Evolutionary conservation across 2,113 vertebrate species (phyloP), one percentile per base, ranked within the genome.

Genomic region (Ammodramus savannarum): DNA sequence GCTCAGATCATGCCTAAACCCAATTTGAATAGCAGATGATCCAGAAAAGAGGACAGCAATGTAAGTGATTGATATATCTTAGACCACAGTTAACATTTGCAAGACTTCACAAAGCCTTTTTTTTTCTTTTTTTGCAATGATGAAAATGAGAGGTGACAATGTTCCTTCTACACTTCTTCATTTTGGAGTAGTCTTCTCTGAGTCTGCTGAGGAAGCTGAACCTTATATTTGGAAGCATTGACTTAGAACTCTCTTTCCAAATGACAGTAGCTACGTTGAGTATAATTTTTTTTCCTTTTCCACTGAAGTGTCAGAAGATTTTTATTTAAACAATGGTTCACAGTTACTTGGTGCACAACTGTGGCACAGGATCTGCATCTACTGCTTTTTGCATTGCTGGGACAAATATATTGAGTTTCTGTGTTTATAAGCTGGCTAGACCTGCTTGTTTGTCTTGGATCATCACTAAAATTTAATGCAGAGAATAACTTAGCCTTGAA

Each of bases 31-130:
- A 39, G 16, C 7, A 57, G 25, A 81, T 61, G 26, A 61, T 66
- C 8, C 20, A 29, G 66, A 91, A 80, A 67, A 63, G 22, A 61
- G 1, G 3, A 44, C 10, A 39, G 14, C 0, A 0, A 20, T 43
- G 34, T 32, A 11, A 25, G 8, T 46, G 17, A 57, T 26, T 34
- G 16, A 13, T 65, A 6, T 20, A 59, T 38, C 17, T 77, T 63
- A 43, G 54, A 43, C 4, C 7, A 26, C 13, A 87, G 12, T 32
- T 57, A 46, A 26, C 32, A 65, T 55, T 38, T 87, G 7, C 16
- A 81, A 57, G 44, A 23, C 2, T 84, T 23, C 43, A 61, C 26
- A 23, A 59, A 46, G 4, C 0, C 3, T 41, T 22, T 54, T 34
- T 34, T 49, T 51, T 29, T 43, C 10, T 29, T 52, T 9, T 51